Percentiles rank a stretch among this genome's conserved stretches.
Evolutionary conservation across 1,140 invertebrate genomes (phyloP).

Genomic region (Sarcophaga peregrina): DNA sequence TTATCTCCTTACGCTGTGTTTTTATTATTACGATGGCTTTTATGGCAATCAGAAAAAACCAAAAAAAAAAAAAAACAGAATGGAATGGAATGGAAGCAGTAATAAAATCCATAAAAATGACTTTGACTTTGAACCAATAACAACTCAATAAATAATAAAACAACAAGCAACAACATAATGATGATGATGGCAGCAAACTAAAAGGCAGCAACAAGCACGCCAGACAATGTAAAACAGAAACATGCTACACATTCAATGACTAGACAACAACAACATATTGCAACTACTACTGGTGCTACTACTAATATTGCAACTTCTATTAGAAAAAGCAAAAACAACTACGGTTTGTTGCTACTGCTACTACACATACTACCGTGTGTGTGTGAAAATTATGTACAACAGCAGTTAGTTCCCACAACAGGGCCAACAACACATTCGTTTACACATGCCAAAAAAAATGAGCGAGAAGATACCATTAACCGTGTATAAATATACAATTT

Average conservation of each 20-base stretch:
- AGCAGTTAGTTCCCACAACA: slow-evolving; percentile 31
- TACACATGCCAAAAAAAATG: background rate
- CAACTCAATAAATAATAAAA: slow-evolving; percentile 45
- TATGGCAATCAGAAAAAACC: background rate
- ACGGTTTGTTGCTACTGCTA: background rate
- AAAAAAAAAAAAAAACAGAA: background rate
- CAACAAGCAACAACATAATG: slow-evolving; percentile 17
- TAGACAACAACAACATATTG: slow-evolving; percentile 11
- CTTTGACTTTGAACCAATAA: slow-evolving; percentile 37
- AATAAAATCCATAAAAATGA: slow-evolving; percentile 6
- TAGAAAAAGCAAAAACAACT: background rate
- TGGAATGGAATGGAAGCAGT: background rate
- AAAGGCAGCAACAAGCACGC: no score
- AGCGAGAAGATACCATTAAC: background rate
- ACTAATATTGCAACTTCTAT: background rate
- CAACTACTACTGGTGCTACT: background rate
- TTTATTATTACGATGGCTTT: background rate
- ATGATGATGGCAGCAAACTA: slow-evolving; percentile 14
- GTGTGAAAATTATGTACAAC: slow-evolving; percentile 33
- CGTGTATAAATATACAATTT: slow-evolving; percentile 37
- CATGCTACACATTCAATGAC: slow-evolving; percentile 34
- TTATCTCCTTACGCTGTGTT: background rate
- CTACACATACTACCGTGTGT: background rate
- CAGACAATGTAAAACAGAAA: background rate
- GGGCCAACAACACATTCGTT: background rate